Conservation (phyloP, 2,888 invertebrate species). For the Gastrophysa polygoni region DNA sequence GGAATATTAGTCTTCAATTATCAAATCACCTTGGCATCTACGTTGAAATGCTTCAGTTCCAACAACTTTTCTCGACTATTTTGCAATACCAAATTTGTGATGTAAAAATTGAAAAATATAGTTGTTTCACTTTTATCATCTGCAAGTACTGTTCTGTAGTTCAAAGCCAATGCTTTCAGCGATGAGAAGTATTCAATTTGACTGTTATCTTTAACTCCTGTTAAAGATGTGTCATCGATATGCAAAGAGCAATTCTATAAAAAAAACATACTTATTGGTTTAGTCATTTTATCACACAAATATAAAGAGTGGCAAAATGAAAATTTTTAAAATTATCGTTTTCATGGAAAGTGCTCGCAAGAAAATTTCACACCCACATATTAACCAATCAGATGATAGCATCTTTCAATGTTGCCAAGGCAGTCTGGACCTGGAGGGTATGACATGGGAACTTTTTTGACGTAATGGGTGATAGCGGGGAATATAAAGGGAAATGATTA, state of each 20-base stretch:
- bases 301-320: too few relatives aligned
- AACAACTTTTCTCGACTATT: slow-evolving; percentile 65
- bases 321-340: too few relatives aligned
- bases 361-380: too few relatives aligned
- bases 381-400: too few relatives aligned
- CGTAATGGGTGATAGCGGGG: too few relatives aligned
- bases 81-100: slow-evolving; percentile 68
- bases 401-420: too few relatives aligned
- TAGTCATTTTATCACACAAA: too few relatives aligned
- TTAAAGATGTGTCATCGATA: slow-evolving; percentile 73
- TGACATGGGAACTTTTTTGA: too few relatives aligned
- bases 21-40: slow-evolving; percentile 68
- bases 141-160: slow-evolving; percentile 47
- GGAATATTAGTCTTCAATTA: slow-evolving; percentile 21
- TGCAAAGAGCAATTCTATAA: slow-evolving; percentile 72
- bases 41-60: slow-evolving; percentile 63
- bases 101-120: slow-evolving; percentile 67
- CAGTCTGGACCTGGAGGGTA: too few relatives aligned
- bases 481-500: too few relatives aligned
- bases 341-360: too few relatives aligned
- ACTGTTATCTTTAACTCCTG: slow-evolving; percentile 71
- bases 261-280: slow-evolving; percentile 17
- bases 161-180: slow-evolving; percentile 49
- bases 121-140: slow-evolving; percentile 41
- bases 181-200: slow-evolving; percentile 73